phyloP scores from a whole-genome alignment of 2,797 vertebrate species.

The Sarcophilus harrisii region DNA sequence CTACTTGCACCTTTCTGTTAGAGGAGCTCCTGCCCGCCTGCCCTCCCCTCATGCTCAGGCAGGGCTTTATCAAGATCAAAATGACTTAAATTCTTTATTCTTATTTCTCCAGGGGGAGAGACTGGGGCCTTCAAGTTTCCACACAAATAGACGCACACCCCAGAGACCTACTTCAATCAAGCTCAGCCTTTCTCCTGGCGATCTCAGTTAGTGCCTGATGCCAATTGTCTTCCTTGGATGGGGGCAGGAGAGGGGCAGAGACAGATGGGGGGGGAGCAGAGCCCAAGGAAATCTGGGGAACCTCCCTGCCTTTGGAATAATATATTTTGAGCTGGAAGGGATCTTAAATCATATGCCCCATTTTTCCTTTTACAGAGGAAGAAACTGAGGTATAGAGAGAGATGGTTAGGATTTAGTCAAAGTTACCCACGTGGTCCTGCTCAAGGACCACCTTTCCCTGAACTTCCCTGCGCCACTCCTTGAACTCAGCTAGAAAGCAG shows the following conservation, averaged over 20 bases:
- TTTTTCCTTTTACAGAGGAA: not conserved
- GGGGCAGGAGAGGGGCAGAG: not conserved
- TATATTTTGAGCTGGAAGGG: not conserved
- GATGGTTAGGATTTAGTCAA: not conserved
- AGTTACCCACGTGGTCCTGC: not conserved
- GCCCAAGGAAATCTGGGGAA: not conserved
- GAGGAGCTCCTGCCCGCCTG: constrained; percentile 28
- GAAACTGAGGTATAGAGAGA: not conserved
- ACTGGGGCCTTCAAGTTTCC: not conserved
- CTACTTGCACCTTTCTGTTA: not conserved
- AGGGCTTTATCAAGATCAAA: constrained; percentile 43
- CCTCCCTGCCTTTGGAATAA: not conserved
- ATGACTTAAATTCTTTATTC: constrained; percentile 38
- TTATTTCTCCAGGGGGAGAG: constrained; percentile 7
- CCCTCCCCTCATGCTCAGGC: constrained; percentile 44
- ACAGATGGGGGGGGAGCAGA: not conserved
- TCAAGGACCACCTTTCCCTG: not conserved
- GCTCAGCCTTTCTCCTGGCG: not conserved
- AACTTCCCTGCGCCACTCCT: too few relatives aligned
- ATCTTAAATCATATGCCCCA: not conserved
- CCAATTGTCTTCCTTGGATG: not conserved
- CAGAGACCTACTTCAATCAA: not conserved
- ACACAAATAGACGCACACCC: not conserved
- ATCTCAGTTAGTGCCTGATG: not conserved
- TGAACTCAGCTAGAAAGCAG: not conserved